These are phyloP conservation scores for Mormyrus iriodes DNA, from an alignment of 2,113 vertebrate species.

Conservation along the genomic window DNA sequence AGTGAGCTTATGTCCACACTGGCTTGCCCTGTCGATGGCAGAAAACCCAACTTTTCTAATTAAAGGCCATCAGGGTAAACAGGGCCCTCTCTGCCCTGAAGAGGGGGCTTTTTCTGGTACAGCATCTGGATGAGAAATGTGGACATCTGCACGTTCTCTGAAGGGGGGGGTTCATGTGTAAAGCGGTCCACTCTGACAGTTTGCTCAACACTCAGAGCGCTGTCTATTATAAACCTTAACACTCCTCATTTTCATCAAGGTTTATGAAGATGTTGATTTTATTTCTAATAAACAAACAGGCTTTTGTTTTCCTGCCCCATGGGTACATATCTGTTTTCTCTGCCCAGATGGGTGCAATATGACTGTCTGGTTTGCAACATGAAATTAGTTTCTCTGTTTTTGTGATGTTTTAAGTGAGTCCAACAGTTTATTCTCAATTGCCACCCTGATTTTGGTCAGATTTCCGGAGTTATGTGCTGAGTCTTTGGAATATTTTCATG, in stretches of 20 bases:
- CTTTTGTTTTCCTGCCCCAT: background rate
- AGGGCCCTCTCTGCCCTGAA: background rate
- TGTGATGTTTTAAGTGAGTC: background rate
- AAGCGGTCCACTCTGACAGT: background rate
- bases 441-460: background rate
- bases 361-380: background rate
- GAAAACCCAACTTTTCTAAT: conserved; percentile 14
- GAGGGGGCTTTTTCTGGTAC: background rate
- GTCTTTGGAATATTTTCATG: background rate
- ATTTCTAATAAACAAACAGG: background rate
- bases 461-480: conserved; percentile 8
- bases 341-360: background rate
- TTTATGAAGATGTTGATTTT: background rate
- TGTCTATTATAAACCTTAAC: background rate
- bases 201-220: background rate
- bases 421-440: background rate
- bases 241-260: background rate
- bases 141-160: background rate
- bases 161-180: background rate
- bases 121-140: background rate
- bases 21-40: background rate
- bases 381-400: background rate
- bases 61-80: conserved; percentile 8
- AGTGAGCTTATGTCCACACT: background rate
- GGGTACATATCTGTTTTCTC: background rate